phyloP scores from a whole-genome alignment of 2,888 invertebrate species.

The Arrhopalites spinosus region DNA sequence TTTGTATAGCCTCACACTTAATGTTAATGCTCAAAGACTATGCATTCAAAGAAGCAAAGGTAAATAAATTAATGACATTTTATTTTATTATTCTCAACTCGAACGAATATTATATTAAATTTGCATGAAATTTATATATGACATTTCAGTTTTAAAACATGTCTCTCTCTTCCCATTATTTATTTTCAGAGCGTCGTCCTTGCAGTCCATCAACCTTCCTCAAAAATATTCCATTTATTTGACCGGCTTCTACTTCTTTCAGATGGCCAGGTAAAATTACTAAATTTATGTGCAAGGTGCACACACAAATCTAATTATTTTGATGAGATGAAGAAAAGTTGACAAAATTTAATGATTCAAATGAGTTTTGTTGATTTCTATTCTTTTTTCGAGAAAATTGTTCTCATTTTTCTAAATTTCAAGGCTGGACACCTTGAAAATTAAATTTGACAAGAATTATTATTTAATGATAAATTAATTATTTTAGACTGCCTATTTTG shows the following conservation, averaged over 20 bases:
- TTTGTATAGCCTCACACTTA: slow-evolving; percentile 66
- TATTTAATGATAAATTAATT: background rate
- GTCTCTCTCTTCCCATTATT: no score
- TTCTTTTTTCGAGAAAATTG: no score
- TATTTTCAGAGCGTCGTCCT: slow-evolving; percentile 77
- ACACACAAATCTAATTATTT: no score
- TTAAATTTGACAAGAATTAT: slow-evolving; percentile 9
- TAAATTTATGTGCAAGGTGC: no score
- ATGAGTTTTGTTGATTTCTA: background rate
- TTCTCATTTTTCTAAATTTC: no score
- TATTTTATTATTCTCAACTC: no score
- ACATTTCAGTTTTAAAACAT: no score
- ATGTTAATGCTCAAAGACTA: slow-evolving; percentile 75
- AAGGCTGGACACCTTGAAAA: no score
- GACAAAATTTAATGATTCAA: background rate
- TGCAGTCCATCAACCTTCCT: slow-evolving; percentile 82
- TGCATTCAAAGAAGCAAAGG: slow-evolving; percentile 76
- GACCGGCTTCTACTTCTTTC: slow-evolving; percentile 73
- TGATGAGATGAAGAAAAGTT: background rate
- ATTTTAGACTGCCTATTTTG: slow-evolving; percentile 73
- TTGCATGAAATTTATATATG: no score
- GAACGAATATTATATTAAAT: no score
- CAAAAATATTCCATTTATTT: slow-evolving; percentile 82
- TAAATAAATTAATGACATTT: no score
- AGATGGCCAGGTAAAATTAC: slow-evolving; percentile 62